Base-by-base conservation (phyloP, 2,113 vertebrate genomes). In the Rallus limicola region DNA sequence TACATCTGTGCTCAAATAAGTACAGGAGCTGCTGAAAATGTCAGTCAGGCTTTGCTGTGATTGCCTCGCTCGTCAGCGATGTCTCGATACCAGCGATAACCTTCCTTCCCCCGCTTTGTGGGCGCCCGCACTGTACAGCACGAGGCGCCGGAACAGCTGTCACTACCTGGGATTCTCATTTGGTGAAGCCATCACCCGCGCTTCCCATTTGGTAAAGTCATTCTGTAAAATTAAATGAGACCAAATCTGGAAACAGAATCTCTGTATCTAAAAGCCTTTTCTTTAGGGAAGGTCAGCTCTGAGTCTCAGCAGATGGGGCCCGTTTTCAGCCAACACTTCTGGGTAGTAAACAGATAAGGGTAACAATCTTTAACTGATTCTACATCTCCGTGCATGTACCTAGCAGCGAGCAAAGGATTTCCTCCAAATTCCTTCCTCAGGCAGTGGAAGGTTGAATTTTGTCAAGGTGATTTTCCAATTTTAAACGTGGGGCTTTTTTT, bases 231-330 rank as follows among this genome's bases (percentile, higher is more conserved):
- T 46, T 28, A 59, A 79, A 77, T 15, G 52, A 26, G 83, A 42
- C 64, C 53, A 50, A 86, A 80, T 63, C 90, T 88, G 90, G 87
- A 82, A 94, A 88, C 8, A 29, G 80, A 79, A 88, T 95, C 87
- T 88, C 76, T 1, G 2, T 16, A 31, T 40, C 69, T 33, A 65
- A 60, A 90, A 74, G 59, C 56, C n/a, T 86, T 75, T 86, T 81
- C 71, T 82, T 76, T 40, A n/a, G 31, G 63, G 84, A 91, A 91
- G 90, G 86, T 71, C 92, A 94, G 3, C 36, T 20, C 29, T 17
- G 80, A 71, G 80, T 7, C 25, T n/a, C 40, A 76, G 83, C 93
- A 90, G 70, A 65, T 3, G 28, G 29, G 78, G 70, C 23, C 55
- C 29, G 34, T 42, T 72, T 74, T 7, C 60, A 90, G 63, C 72